Base-by-base conservation (phyloP, 2,113 vertebrate genomes). In the Pseudonaja textilis region DNA sequence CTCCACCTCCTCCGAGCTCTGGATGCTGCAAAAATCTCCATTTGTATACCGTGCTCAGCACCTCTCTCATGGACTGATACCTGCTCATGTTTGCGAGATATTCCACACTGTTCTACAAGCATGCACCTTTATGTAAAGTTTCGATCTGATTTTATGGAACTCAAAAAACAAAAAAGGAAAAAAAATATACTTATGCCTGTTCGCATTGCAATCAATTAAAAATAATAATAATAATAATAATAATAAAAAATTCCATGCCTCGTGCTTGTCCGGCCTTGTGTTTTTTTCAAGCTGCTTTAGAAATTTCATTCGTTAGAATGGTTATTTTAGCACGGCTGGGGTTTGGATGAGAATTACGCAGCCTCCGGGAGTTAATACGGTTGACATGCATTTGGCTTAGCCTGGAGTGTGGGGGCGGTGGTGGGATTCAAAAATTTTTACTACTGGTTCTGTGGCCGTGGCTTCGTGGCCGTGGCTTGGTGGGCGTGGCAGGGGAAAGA, bases 141-240 rank as follows among this genome's bases (percentile, higher is more conserved):
- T 97, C 91, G 0, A 92, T 95, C 96, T 95, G 85, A 95, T 97
- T 96, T 95, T 97, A 97, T 95, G 97, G 97, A 97, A 97, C 90
- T 81, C 14, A 3, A n/a, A 64, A n/a, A 90, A 81, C 93, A 96
- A 81, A 93, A 87, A 89, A 94, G 96, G 74, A 92, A 96, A 69
- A 87, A 12, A 45, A 94, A 85, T 88, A 93, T 97, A 97, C 96
- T 97, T 97, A 97, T 98, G 97, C 98, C 97, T 98, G 97, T 98
- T 98, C 97, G 97, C 97, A 97, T 98, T 97, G 97, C 97, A 85
- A 95, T 97, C 94, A 91, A 97, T 98, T 97, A 97, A 98, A 98
- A 97, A 94, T 85, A 91, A 95, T 29, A 64, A 64, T 1, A 16
- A 69, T 16, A 61, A 69, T 4, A 64, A 64, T 11, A 64, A 64